Conservation (phyloP, 2,113 vertebrate species). For the Rafetus swinhoei region DNA sequence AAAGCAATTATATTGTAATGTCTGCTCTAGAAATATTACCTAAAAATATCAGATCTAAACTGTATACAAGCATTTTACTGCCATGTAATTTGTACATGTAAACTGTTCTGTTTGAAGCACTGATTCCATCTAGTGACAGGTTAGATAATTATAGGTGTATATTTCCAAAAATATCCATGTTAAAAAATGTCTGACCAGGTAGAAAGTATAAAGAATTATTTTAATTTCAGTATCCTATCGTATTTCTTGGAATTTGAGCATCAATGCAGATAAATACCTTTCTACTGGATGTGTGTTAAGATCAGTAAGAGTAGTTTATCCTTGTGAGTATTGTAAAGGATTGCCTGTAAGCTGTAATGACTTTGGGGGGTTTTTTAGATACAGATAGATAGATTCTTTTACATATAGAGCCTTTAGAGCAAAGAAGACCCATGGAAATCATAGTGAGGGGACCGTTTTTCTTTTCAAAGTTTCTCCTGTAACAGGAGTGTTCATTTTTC, state of each 20-base stretch:
- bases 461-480: constrained; percentile 21
- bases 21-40: not conserved
- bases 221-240: constrained; percentile 11
- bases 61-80: not conserved
- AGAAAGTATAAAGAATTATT: not conserved
- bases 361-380: not conserved
- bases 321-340: not conserved
- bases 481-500: constrained; percentile 7
- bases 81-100: not conserved
- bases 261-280: not conserved
- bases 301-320: constrained; percentile 22
- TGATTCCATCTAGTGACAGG: constrained; percentile 3
- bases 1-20: not conserved
- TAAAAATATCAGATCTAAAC: not conserved
- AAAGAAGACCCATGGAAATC: not conserved
- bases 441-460: constrained; percentile 3
- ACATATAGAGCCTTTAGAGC: not conserved
- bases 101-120: not conserved
- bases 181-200: not conserved
- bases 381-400: constrained; percentile 1
- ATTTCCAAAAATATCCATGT: constrained; percentile 11
- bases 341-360: constrained; percentile 5
- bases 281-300: not conserved
- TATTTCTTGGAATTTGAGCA: constrained; percentile 9
- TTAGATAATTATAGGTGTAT: not conserved